Base-by-base conservation (phyloP, 2,797 vertebrate genomes). In the Thunnus albacares region DNA sequence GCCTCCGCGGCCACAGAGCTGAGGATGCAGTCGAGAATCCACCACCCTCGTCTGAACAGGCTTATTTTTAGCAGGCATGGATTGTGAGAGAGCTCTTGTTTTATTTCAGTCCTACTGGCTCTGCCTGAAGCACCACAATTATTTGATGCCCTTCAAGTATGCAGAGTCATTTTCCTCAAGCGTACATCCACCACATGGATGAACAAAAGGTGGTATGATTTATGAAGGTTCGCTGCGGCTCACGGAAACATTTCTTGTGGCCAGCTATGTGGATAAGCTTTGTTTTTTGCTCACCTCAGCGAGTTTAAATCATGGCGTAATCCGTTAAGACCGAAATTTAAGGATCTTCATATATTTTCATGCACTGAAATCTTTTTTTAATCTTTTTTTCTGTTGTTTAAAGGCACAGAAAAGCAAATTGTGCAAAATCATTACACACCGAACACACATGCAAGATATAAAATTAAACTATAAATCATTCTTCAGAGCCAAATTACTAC, bases 11-110 rank as follows among this genome's bases (percentile, higher is more conserved):
- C 83, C 81, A 70, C 74, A 80, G 86, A 89, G 88, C 86, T 38
- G 83, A 87, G 89, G 87, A 90, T 91, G 89, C 87, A 89, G 89
- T 81, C 82, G 90, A 92, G 90, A 91, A 92, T 92, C 92, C 89
- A 75, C 89, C 88, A 86, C 90, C 90, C 92, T 90, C 88, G 63
- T 92, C 87, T 92, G 90, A 92, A 92, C 90, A 89, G 87, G 84
- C 82, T 92, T 95, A 95, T 95, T 95, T 94, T 95, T 95, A 95
- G 92, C 93, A 85, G 72, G 62, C 89, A 81, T 86, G 90, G 94
- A 94, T 92, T 92, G 91, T 91, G 92, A 93, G 89, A 90, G 92
- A 93, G 90, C 90, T 90, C 91, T 94, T 94, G 92, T 94, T 94
- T 95, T 93, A 94, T 95, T 95, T 93, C 90, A 87, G 93, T 92